phyloP scores from a whole-genome alignment of 2,113 vertebrate genomes.

The Galeopterus variegatus region DNA sequence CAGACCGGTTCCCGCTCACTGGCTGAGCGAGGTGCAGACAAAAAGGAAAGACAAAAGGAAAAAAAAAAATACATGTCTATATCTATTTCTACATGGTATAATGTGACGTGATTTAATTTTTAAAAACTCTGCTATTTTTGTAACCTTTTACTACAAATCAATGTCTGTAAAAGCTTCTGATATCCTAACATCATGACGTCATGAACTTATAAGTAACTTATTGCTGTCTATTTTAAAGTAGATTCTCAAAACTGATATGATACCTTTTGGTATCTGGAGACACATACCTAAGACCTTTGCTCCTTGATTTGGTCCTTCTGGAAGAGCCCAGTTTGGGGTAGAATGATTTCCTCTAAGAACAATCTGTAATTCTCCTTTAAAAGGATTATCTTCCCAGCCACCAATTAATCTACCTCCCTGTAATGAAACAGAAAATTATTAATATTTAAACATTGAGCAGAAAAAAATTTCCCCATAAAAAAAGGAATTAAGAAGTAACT shows the following conservation, averaged over 20 bases:
- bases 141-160: not conserved
- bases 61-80: not conserved
- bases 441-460: slow-evolving; percentile 47
- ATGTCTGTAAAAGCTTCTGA: not conserved
- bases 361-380: slow-evolving; percentile 91
- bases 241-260: not conserved
- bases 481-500: slow-evolving; percentile 10
- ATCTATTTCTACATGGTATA: not conserved
- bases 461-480: not conserved
- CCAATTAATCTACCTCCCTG: slow-evolving; percentile 93
- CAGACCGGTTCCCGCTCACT: no score
- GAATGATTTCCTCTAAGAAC: slow-evolving; percentile 90
- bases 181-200: not conserved
- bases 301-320: slow-evolving; percentile 92
- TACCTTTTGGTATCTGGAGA: not conserved
- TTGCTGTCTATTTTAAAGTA: slow-evolving; percentile 9
- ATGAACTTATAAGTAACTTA: not conserved
- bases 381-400: slow-evolving; percentile 90
- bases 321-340: slow-evolving; percentile 91
- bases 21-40: no score
- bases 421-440: slow-evolving; percentile 73
- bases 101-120: slow-evolving; percentile 11
- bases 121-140: not conserved
- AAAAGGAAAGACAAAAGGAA: no score
- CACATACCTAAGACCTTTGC: slow-evolving; percentile 93